Base-by-base conservation (phyloP, 2,797 vertebrate species). In the Alfaro cultratus region DNA sequence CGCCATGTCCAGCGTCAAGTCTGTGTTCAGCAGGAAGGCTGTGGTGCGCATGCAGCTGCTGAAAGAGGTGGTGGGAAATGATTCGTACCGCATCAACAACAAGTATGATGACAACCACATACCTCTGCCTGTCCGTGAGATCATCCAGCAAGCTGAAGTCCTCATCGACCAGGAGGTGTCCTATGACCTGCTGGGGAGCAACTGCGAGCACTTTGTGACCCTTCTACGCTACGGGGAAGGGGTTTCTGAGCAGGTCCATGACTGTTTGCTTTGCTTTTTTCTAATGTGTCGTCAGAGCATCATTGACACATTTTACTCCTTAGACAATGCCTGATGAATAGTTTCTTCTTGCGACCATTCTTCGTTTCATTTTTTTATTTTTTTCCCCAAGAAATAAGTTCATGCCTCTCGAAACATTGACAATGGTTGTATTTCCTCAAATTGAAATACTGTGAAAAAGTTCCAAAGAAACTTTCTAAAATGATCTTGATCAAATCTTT, bases 191-290 rank as follows among this genome's bases (percentile, higher is more conserved):
- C 84, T 99, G 2, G 95, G 95, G 83, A 98, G 93, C 84, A 99
- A 99, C 96, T 99, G 98, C 57, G 98, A 99, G 89, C 98, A 99
- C 91, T 99, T 99, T 75, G 98, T 99, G 80, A 99, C 97, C 9
- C 87, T 96, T 78, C 96, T 99, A 70, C 97, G 97, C 80, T 99
- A 98, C 0, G 98, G 98, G 4, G 95, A 98, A 90, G 96, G 93
- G 0, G 92, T 97, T 79, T 99, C 97, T 0, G 96, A 97, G 73
- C 98, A 99, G 97, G 98, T 98, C 78, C 87, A 82, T 87, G 80
- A 86, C 77, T 83, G 41, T 87, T 89, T 91, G 64, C 85, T 89
- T 67, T 90, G 80, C 83, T 75, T 91, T 73, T 83, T 74, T 85
- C 47, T 87, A 60, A 53, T 80, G 73, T 84, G 80, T 51, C 77